A percentile compares a stretch with the other conserved stretches of the same genome.
phyloP scores from a whole-genome alignment of 1,140 invertebrate genomes.

The Hylaeus anthracinus region DNA sequence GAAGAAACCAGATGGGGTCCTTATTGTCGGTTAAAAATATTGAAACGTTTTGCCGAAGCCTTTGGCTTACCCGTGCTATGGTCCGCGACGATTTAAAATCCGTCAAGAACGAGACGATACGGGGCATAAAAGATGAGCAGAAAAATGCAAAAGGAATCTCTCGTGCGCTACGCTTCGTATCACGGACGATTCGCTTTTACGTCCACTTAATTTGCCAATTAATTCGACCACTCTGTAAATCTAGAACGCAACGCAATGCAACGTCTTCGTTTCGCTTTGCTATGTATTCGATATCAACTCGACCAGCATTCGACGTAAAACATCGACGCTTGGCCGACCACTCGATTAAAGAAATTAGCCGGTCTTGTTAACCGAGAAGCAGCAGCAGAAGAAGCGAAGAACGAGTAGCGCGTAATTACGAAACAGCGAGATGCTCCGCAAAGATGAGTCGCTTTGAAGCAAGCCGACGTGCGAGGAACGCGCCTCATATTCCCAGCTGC shows the following conservation, averaged over 20 bases:
- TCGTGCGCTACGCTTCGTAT: neutral
- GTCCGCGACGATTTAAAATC: neutral
- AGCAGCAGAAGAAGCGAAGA: neutral
- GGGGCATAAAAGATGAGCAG: no score
- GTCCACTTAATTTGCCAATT: neutral
- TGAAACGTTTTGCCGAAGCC: neutral
- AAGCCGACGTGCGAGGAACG: slow-evolving; percentile 16
- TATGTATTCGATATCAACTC: no score
- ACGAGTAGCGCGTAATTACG: slow-evolving; percentile 20
- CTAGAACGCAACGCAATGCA: no score
- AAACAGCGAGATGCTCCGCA: slow-evolving; percentile 43
- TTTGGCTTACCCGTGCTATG: neutral
- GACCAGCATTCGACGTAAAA: no score
- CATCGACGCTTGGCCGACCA: no score
- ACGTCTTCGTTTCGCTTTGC: no score
- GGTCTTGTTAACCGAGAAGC: slow-evolving; percentile 12
- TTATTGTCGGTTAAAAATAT: slow-evolving; percentile 40
- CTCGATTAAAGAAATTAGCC: slow-evolving; percentile 13
- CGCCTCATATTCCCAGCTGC: slow-evolving; percentile 6
- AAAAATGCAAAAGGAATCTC: neutral
- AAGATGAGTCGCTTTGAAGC: slow-evolving; percentile 45
- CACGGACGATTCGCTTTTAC: neutral
- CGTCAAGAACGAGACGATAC: neutral
- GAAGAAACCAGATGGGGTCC: slow-evolving; percentile 31
- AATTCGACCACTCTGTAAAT: neutral